Percentiles rank a stretch among this genome's conserved stretches.
Evolutionary conservation across 1,140 invertebrate genomes (phyloP).

Genomic region (Habropoda laboriosa): DNA sequence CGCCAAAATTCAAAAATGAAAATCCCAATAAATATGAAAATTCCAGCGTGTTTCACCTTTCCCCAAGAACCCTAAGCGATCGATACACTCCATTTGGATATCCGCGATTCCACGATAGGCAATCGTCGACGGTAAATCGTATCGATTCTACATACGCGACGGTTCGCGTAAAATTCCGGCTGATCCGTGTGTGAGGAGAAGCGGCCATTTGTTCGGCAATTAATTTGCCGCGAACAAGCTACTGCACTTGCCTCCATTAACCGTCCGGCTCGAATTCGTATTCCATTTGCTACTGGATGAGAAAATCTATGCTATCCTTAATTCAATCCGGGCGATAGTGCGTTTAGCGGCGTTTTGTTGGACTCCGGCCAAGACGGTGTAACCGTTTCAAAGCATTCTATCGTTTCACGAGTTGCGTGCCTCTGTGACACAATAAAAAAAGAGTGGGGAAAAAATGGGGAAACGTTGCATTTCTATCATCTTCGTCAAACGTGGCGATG

Average conservation of each 20-base stretch:
- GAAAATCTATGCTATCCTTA: conserved; percentile 23
- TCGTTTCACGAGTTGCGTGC: not conserved
- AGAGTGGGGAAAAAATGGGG: not conserved
- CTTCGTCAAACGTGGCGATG: no score
- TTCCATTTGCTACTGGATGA: not conserved
- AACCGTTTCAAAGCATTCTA: conserved; percentile 22
- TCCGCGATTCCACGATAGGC: not conserved
- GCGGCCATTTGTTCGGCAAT: not conserved
- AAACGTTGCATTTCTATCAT: no score
- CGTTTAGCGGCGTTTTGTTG: conserved; percentile 37
- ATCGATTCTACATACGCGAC: not conserved
- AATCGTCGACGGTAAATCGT: not conserved
- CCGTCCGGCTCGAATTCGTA: not conserved
- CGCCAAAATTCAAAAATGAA: no score
- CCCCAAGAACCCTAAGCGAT: no score
- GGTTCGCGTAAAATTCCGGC: not conserved
- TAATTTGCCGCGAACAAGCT: not conserved
- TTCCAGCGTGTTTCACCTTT: no score
- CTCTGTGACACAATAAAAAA: not conserved
- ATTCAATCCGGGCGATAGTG: conserved; percentile 9
- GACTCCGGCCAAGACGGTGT: conserved; percentile 53
- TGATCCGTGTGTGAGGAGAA: no score
- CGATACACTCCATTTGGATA: not conserved
- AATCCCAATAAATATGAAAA: no score
- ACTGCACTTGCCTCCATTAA: not conserved